Evolutionary conservation across 2,797 vertebrate species (phyloP), one percentile per base, ranked within the genome.

Genomic region (Hyperoplus lanceolatus): DNA sequence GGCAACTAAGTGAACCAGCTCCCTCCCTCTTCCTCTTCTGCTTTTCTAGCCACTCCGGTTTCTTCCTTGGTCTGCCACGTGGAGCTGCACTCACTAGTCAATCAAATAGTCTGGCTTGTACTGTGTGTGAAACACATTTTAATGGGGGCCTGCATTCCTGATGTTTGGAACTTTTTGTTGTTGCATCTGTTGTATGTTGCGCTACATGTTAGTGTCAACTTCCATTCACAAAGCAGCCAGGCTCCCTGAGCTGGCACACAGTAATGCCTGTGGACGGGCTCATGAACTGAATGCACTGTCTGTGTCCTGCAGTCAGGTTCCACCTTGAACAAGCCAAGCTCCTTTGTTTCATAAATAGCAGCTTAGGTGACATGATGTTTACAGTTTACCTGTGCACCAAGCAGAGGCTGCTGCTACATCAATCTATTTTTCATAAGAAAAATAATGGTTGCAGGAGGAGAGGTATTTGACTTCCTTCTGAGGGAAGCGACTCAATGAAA

Each of bases 311-410:
- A 36, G 87, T 58, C 13, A 59, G 51, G 77, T 87, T 70, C 82
- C 66, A 82, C 79, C 85, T 81, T 85, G 73, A 82, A 66, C 66
- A 9, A 41, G 51, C 74, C 81, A 76, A 49, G 74, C 55, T 60
- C 43, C 49, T 84, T 63, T 83, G 80, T 86, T 91, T 89, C 7
- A 21, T 63, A 79, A 79, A 87, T 38, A 73, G 57, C 86, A 55
- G 64, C 70, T 84, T 78, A 55, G 75, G 68, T 84, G 70, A 71
- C 64, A 56, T 62, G 73, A 67, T 41, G 48, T 74, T 57, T 74
- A 41, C 43, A 43, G 66, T 7, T 68, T 65, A 75, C 68, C 59
- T 36, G 39, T 64, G 75, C 48, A 38, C 65, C 10, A 29, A 60
- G 43, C 42, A 29, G 36, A 77, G 16, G 57, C 38, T 73, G 45